Conservation (phyloP, 23 tunicate species). For the Halocynthia aurantium region DNA sequence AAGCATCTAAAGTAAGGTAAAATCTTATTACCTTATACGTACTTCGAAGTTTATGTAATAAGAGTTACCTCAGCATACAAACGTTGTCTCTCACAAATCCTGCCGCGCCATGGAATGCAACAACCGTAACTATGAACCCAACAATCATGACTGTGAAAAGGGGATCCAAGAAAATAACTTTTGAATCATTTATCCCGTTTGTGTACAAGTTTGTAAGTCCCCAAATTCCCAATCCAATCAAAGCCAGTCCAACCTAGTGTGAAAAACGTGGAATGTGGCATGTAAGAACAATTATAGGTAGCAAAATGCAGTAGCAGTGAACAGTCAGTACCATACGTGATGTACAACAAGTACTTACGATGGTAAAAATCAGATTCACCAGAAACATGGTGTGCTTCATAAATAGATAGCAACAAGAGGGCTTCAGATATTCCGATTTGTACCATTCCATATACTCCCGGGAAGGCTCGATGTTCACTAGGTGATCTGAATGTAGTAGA, state of each 20-base stretch:
- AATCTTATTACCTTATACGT: not conserved
- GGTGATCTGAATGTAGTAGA: slow-evolving; percentile 21
- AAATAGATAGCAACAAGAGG: slow-evolving; percentile 53
- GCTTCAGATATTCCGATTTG: slow-evolving; percentile 58
- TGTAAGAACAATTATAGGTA: not conserved
- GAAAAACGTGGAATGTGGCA: not conserved
- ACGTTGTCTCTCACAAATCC: slow-evolving; percentile 82
- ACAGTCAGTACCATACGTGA: not conserved
- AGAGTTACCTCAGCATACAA: slow-evolving; percentile 63
- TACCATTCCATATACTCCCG: slow-evolving; percentile 81
- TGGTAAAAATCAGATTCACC: slow-evolving; percentile 52
- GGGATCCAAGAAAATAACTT: slow-evolving; percentile 42
- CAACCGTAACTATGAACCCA: slow-evolving; percentile 47
- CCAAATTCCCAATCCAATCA: slow-evolving; percentile 70
- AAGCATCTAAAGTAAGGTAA: slow-evolving; percentile 22
- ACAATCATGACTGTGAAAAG: slow-evolving; percentile 66
- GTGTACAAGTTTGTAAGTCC: slow-evolving; percentile 38
- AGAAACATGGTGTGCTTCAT: slow-evolving; percentile 60
- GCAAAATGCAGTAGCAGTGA: not conserved
- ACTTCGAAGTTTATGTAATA: not conserved
- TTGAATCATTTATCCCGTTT: slow-evolving; percentile 30
- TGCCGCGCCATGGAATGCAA: slow-evolving; percentile 57
- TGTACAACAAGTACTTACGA: slow-evolving; percentile 48
- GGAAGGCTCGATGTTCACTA: slow-evolving; percentile 11
- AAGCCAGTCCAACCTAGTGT: slow-evolving; percentile 49